Evolutionary conservation across 2,888 invertebrate genomes (phyloP), one percentile per base, ranked within the genome.

Genomic region (Metalampra italica): DNA sequence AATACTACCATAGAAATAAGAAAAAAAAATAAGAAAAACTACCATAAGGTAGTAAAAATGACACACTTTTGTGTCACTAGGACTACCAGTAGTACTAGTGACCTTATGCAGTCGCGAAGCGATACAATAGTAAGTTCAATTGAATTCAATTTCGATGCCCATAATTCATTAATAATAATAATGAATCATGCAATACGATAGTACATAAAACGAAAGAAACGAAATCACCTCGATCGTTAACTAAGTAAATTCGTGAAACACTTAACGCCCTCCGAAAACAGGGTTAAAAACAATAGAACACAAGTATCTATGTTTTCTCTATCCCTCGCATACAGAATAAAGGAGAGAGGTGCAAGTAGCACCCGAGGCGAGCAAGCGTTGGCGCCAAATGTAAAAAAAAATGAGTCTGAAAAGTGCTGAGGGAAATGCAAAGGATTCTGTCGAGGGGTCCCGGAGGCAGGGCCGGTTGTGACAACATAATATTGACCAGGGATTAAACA

Each of bases 311-410:
- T 36, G 36, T 36, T 11, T 36, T 32, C 32, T 32, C 32, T 36
- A n/a, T 36, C 36, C 36, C 36, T 36, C 36, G 36, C n/a, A 7
- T 34, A 36, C 9, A 40, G 37, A 36, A 69, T 71, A 68, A 71
- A 73, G 70, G 70, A 64, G 63, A 63, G 63, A 62, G 66, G 59
- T 65, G 64, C 41, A 78, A 82, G 79, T 77, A 77, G 75, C 69
- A 69, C 76, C 71, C 59, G 64, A 57, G 72, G 81, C 78, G 73
- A n/a, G 73, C 75, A 80, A 78, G 78, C 71, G 60, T 69, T 71
- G 63, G 71, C 70, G 65, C 66, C 64, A 56, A 66, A 67, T 71
- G 66, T 66, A 71, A 74, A 75, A 69, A 69, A 66, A 69, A 69
- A 68, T 53, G 55, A 62, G 62, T 62, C 59, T 64, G 64, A 64